Percentiles rank a stretch among this genome's conserved stretches.
phyloP scores from a whole-genome alignment of 2,888 invertebrate genomes.

The Himalopsyche kuldschensis region DNA sequence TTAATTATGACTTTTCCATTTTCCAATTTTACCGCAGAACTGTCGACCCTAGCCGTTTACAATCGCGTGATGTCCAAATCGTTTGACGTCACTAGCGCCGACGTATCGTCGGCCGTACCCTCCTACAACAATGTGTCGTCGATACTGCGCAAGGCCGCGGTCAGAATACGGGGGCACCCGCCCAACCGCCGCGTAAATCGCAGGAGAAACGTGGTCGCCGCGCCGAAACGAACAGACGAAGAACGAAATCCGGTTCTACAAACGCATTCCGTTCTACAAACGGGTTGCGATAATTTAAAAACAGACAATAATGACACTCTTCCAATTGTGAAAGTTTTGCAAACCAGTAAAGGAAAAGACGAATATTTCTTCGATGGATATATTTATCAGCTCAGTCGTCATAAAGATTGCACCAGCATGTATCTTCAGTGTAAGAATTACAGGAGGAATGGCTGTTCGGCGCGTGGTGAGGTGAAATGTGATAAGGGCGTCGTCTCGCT shows the following conservation, averaged over 20 bases:
- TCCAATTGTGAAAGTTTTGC: neutral
- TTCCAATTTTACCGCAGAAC: neutral
- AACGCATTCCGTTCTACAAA: too few relatives aligned
- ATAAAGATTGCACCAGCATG: neutral
- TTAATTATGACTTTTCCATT: too few relatives aligned
- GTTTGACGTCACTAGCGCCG: neutral
- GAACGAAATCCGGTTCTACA: too few relatives aligned
- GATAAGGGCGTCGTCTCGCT: neutral
- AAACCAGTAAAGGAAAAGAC: neutral
- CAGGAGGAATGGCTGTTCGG: neutral
- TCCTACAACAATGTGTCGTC: neutral
- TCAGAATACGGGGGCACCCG: neutral
- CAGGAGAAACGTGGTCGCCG: neutral
- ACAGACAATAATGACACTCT: neutral
- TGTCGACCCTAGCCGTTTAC: neutral
- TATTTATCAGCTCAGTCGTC: neutral
- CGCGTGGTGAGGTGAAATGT: neutral
- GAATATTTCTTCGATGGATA: neutral
- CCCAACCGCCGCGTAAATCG: neutral
- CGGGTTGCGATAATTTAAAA: too few relatives aligned
- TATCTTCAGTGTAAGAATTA: neutral
- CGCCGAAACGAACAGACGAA: too few relatives aligned
- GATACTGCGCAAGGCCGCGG: neutral
- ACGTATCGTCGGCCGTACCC: neutral
- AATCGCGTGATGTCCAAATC: neutral